Percentiles rank a stretch among this genome's conserved stretches.
Evolutionary conservation across 2,797 vertebrate species (phyloP).

Genomic region (Epinephelus awoara): DNA sequence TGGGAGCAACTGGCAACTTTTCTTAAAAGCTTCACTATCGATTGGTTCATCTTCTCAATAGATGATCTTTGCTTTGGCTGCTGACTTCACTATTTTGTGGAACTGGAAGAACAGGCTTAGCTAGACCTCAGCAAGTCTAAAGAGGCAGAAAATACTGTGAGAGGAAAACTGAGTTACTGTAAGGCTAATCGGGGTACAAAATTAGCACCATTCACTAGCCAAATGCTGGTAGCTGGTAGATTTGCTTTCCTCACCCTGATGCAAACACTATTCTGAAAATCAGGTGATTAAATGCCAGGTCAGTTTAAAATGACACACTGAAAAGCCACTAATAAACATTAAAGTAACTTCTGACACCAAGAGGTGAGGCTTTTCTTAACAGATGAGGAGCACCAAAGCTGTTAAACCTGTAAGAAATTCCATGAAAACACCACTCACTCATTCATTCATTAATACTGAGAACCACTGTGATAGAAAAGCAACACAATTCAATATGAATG

Average conservation of each 20-base stretch:
- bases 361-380: neutral
- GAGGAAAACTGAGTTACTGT: neutral
- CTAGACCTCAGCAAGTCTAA: constrained; percentile 9
- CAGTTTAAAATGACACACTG: neutral
- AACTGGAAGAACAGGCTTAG: constrained; percentile 48
- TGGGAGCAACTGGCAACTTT: neutral
- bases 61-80: constrained; percentile 41
- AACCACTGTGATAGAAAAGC: neutral
- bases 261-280: neutral
- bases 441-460: neutral
- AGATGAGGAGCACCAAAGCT: neutral
- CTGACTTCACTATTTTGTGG: constrained; percentile 8
- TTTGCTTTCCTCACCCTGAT: neutral
- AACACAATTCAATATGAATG: neutral
- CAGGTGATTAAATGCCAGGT: neutral
- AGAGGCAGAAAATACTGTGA: neutral
- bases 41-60: constrained; percentile 17
- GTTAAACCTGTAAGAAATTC: neutral
- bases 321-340: neutral
- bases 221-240: too few relatives aligned
- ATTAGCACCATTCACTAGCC: too few relatives aligned
- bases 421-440: neutral
- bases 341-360: neutral
- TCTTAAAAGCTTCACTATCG: neutral
- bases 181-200: too few relatives aligned